phyloP scores from a whole-genome alignment of 2,888 invertebrate genomes.

The Dicyrtomina minuta region DNA sequence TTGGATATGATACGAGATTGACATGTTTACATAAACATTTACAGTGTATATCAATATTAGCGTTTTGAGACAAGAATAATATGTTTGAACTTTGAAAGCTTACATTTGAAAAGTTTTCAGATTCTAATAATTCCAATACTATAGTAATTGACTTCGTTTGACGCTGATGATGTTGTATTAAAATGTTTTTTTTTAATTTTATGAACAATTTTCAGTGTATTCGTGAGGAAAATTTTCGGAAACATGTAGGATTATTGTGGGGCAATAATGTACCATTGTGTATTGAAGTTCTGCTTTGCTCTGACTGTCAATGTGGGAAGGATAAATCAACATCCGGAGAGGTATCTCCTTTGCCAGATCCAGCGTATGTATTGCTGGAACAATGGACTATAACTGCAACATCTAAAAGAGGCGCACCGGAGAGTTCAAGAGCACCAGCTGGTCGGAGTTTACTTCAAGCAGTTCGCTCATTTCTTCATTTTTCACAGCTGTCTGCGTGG shows the following conservation, averaged over 20 bases:
- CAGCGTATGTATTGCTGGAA: slow-evolving; percentile 67
- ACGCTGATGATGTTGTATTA: not conserved
- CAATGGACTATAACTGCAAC: slow-evolving; percentile 67
- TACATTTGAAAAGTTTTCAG: not conserved
- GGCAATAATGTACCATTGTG: slow-evolving; percentile 72
- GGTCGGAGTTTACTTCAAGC: slow-evolving; percentile 80
- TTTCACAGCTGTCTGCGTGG: slow-evolving; percentile 96
- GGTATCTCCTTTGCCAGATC: slow-evolving; percentile 55
- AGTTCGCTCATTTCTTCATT: slow-evolving; percentile 90
- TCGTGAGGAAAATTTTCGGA: slow-evolving; percentile 61
- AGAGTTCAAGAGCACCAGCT: slow-evolving; percentile 26
- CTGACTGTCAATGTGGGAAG: slow-evolving; percentile 66
- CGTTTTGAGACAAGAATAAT: not conserved
- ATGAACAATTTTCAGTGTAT: slow-evolving; percentile 59
- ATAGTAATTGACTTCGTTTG: no score
- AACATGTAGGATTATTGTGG: slow-evolving; percentile 67
- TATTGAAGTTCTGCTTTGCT: slow-evolving; percentile 76
- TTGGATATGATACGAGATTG: no score
- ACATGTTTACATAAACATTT: no score
- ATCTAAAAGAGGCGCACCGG: slow-evolving; percentile 50
- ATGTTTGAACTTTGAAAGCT: not conserved
- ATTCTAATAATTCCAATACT: not conserved
- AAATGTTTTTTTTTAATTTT: no score
- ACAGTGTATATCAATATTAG: no score
- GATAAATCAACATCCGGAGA: slow-evolving; percentile 56